Conservation (phyloP, 2,888 invertebrate genomes). For the Cantharis flavilabris region DNA sequence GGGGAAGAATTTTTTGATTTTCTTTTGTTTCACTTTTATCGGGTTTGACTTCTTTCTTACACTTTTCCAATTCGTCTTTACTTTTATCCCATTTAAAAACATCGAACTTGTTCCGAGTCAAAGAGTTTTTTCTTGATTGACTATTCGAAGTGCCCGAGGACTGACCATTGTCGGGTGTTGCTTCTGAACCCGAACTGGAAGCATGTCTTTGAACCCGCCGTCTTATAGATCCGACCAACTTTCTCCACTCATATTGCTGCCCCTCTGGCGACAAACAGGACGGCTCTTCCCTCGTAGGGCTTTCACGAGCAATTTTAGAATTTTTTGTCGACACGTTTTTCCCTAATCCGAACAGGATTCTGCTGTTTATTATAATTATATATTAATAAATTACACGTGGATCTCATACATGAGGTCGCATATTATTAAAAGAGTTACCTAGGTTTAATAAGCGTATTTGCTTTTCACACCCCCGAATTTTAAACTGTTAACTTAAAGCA, state of each 20-base stretch:
- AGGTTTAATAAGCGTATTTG: conserved; percentile 28
- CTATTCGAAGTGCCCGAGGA: conserved; percentile 42
- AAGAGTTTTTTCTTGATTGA: conserved; percentile 52
- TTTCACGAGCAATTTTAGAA: conserved; percentile 50
- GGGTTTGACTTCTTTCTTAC: conserved; percentile 49
- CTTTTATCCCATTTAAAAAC: conserved; percentile 44
- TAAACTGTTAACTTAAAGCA: background rate
- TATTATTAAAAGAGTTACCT: conserved; percentile 5
- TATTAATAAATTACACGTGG: conserved; percentile 4
- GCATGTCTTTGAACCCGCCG: conserved; percentile 55
- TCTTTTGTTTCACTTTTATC: conserved; percentile 26
- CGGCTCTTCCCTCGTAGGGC: conserved; percentile 49
- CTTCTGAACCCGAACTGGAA: conserved; percentile 40
- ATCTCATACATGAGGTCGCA: conserved; percentile 12
- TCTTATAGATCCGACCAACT: conserved; percentile 56
- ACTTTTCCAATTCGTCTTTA: conserved; percentile 39
- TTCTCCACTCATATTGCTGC: conserved; percentile 54
- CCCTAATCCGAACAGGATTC: conserved; percentile 51
- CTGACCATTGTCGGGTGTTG: conserved; percentile 16
- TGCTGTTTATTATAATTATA: conserved; percentile 9
- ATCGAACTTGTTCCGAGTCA: conserved; percentile 50
- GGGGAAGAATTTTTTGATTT: conserved; percentile 28
- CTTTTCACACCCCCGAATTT: conserved; percentile 21
- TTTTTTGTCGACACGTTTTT: conserved; percentile 48
- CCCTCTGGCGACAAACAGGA: conserved; percentile 32